Base-by-base conservation (phyloP, 2,113 vertebrate genomes). In the Carassius carassius region DNA sequence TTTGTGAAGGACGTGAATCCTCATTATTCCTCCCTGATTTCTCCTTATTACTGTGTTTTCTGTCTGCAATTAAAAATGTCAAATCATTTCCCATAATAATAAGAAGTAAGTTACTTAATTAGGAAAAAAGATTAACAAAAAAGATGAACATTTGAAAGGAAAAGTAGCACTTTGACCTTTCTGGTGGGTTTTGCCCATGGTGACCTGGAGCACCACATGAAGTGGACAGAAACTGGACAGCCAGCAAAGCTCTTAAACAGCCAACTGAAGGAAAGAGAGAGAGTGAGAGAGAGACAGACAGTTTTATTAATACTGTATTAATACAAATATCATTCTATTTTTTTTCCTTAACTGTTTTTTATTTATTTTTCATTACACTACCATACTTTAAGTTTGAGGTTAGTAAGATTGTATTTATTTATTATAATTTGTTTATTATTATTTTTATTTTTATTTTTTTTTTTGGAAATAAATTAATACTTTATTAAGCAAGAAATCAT, bases 41-140 rank as follows among this genome's bases (percentile, higher is more conserved):
- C 78, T 97, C 96, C 89, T 95, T 96, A 93, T 93, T 96, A 81
- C 89, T 87, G 88, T 94, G 94, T 94, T 94, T 97, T 87, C 93
- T 94, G 91, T 97, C 97, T 98, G 92, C 89, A 35, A 51, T 70
- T 13, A 17, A 75, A 81, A 76, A 25, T 2, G 16, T 76, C n/a
- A 25, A 47, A n/a, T 58, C 25, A 63, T 3, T 1, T 49, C 56
- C 21, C n/a, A 23, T 12, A 37, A 6, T 37, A 5, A 74, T n/a
- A 35, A 75, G 23, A 63, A 23, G 14, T 47, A 63, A 23, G 9
- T 60, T 47, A 44, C 11, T 56, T 44, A 9, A 35, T 63, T 72
- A 25, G 14, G 4, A 76, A 54, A 32, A 67, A 13, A 44, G 44
- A 47, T 47, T 60, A 62, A 44, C 13, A 10, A 60, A 44, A 83